These are phyloP conservation scores for Artibeus jamaicensis DNA, from an alignment of 2,797 vertebrate species.

Conservation along the genomic window DNA sequence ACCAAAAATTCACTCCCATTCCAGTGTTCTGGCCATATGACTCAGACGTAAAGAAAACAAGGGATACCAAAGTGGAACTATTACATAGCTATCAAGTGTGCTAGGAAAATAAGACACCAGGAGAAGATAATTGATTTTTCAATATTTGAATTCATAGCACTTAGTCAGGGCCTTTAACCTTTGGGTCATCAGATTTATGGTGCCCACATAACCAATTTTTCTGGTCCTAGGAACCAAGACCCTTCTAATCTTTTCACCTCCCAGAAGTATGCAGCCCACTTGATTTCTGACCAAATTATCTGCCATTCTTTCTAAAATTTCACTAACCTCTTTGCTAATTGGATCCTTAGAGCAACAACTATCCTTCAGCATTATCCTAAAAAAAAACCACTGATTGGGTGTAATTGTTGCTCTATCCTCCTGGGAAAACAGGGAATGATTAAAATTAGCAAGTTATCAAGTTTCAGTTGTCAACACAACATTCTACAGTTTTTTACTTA, in stretches of 20 bases:
- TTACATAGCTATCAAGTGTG: not conserved
- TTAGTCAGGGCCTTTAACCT: not conserved
- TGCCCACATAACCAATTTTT: not conserved
- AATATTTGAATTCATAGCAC: not conserved
- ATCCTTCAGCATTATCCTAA: not conserved
- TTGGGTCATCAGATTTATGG: not conserved
- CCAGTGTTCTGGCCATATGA: not conserved
- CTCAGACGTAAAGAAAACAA: not conserved
- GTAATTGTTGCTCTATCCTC: not conserved
- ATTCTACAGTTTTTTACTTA: not conserved
- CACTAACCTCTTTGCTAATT: not conserved
- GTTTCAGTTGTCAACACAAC: not conserved
- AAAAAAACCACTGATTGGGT: not conserved
- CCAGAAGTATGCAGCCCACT: not conserved
- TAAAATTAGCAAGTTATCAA: constrained; percentile 16
- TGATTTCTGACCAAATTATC: not conserved
- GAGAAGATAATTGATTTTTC: not conserved
- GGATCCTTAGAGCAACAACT: not conserved
- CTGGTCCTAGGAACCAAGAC: not conserved
- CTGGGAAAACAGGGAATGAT: not conserved
- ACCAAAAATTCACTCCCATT: not conserved
- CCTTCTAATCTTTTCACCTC: not conserved
- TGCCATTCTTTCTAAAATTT: constrained; percentile 1
- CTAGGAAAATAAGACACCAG: not conserved
- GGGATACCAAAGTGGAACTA: not conserved